Conservation (phyloP, 1,140 invertebrate species). For the Scaptomyza graminum region DNA sequence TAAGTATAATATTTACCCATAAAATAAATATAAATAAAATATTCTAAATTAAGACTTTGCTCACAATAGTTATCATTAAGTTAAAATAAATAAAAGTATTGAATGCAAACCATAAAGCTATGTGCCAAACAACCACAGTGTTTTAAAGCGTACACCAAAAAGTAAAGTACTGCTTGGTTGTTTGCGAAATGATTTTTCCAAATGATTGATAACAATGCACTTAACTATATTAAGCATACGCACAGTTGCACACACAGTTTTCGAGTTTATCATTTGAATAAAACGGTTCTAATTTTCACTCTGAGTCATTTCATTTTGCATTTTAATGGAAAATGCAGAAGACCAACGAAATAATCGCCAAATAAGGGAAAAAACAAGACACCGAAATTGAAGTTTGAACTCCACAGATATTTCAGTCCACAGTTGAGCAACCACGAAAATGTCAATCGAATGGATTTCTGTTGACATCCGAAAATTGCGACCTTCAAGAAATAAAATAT, state of each 20-base stretch:
- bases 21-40: not conserved
- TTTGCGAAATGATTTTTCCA: constrained; percentile 41
- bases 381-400: constrained; percentile 9
- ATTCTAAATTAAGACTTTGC: not conserved
- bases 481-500: constrained; percentile 25
- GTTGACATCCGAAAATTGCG: constrained; percentile 29
- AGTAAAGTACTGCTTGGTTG: not conserved
- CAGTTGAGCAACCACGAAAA: constrained; percentile 7
- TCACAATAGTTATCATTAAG: not conserved
- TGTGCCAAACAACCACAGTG: not conserved
- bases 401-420: constrained; percentile 1
- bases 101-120: not conserved
- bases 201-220: constrained; percentile 53
- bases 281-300: too few relatives aligned
- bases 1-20: not conserved
- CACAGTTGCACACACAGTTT: constrained; percentile 47
- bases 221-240: constrained; percentile 53
- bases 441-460: constrained; percentile 29
- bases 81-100: not conserved
- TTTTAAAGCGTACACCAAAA: too few relatives aligned
- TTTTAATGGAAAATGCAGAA: too few relatives aligned
- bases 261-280: constrained; percentile 1
- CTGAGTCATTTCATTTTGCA: too few relatives aligned
- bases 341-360: not conserved
- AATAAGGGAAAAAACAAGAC: not conserved